Conservation (phyloP, 2,113 vertebrate species). For the Globicephala melas region DNA sequence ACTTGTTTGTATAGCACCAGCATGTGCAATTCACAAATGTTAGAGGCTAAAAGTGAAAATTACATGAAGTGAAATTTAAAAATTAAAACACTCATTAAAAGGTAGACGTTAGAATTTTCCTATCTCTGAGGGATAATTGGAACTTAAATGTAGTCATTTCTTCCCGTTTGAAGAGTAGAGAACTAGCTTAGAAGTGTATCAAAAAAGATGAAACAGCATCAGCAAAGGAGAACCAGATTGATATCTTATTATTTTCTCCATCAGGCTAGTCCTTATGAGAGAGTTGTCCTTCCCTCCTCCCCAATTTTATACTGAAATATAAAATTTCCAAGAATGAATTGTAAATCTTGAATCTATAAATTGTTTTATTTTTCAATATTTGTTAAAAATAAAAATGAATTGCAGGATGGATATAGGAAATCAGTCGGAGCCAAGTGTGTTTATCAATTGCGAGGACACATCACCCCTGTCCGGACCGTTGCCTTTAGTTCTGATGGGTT, state of each 20-base stretch:
- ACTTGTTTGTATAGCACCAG: background rate
- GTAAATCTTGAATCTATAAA: background rate
- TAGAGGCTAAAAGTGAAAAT: slow-evolving; percentile 21
- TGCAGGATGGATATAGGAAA: slow-evolving; percentile 85
- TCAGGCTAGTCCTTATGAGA: background rate
- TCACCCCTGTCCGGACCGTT: slow-evolving; percentile 93
- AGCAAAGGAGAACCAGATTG: background rate
- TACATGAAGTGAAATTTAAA: background rate
- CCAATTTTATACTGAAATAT: slow-evolving; percentile 5
- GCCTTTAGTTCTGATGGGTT: slow-evolving; percentile 95
- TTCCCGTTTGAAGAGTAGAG: slow-evolving; percentile 10
- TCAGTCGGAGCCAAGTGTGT: slow-evolving; percentile 83
- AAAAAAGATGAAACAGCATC: background rate
- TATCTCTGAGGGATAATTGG: background rate
- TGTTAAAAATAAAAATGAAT: slow-evolving; percentile 60
- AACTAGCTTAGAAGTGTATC: background rate
- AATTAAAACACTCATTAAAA: slow-evolving; percentile 11
- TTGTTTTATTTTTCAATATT: background rate
- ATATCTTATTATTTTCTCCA: slow-evolving; percentile 12
- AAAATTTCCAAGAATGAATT: slow-evolving; percentile 35
- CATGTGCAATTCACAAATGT: background rate
- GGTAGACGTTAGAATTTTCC: background rate
- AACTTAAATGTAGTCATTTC: slow-evolving; percentile 24
- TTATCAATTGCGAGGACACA: slow-evolving; percentile 94
- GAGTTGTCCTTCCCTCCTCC: background rate